These are phyloP conservation scores for Xestia sexstrigata DNA, from an alignment of 2,888 invertebrate genomes.

Conservation along the genomic window DNA sequence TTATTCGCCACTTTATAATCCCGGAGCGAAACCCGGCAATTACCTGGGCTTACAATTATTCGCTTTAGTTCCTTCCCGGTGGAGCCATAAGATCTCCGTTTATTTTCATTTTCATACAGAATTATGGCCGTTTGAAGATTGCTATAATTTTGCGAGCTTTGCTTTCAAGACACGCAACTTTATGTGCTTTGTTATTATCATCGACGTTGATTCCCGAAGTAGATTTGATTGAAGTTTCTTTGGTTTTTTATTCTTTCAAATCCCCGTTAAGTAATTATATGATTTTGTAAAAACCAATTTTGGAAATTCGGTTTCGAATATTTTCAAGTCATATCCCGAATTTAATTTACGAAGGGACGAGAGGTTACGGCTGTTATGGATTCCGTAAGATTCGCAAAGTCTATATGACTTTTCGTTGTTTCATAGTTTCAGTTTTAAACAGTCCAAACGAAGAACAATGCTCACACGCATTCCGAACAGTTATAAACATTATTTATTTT, in stretches of 20 bases:
- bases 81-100: slow-evolving; percentile 69
- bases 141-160: slow-evolving; percentile 73
- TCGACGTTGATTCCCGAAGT: slow-evolving; percentile 44
- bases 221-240: neutral
- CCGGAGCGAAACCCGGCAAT: slow-evolving; percentile 74
- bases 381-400: neutral
- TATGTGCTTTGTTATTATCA: slow-evolving; percentile 58
- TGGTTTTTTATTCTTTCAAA: neutral
- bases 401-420: slow-evolving; percentile 8
- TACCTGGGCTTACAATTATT: slow-evolving; percentile 78
- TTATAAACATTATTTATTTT: slow-evolving; percentile 38
- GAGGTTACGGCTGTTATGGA: neutral
- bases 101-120: slow-evolving; percentile 76
- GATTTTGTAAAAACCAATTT: neutral
- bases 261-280: neutral
- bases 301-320: neutral
- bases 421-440: slow-evolving; percentile 6
- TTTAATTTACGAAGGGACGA: neutral
- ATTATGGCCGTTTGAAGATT: slow-evolving; percentile 76
- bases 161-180: slow-evolving; percentile 68
- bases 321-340: neutral
- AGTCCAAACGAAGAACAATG: slow-evolving; percentile 33
- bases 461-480: slow-evolving; percentile 25
- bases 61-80: slow-evolving; percentile 73
- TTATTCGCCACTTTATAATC: slow-evolving; percentile 72